Evolutionary conservation across 1,140 invertebrate genomes (phyloP), one percentile per base, ranked within the genome.

Genomic region (Aphis gossypii): DNA sequence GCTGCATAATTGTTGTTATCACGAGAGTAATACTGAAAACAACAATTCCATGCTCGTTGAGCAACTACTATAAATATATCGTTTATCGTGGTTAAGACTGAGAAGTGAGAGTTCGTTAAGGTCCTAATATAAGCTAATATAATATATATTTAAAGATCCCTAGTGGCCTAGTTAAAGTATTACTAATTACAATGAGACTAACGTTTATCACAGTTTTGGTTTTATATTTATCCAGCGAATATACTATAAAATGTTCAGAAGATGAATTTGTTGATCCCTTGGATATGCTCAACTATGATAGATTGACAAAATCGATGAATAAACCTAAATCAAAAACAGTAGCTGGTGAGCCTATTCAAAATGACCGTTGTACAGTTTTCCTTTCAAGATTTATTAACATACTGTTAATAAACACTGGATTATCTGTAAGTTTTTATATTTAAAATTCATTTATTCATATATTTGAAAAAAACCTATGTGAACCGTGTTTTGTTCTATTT

Each of bases 261-360:
- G 23, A 82, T 20, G 60, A 91, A 35, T 46, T 14, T 23, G 68
- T 82, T 18, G 82, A 93, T 56, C 91, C 82, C 7, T 84, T 93
- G 48, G 91, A 93, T n/a, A 86, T 93, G 91, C 23, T 82, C 30
- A 93, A 93, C 11, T 93, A 93, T 41, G 91, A 93, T 56, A 48
- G 82, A 6, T 46, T 21, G 20, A 86, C 91, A 2, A 86, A 54
- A 23, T 93, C 91, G 25, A 93, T 93, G 91, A 93, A 44, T 38
- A 90, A 8, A 41, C 38, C 54, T 20, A 51, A 38, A 23, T 8
- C 68, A 48, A 68, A 21, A 14, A 5, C 2, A 46, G 18, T 48
- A 21, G 9, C n/a, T 18, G 38, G 30, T 21, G 14, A 20, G 3
- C 23, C 48, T 21, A 8, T 82, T 84, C 5, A 25, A 41, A 86